Evolutionary conservation across 2,113 vertebrate species (phyloP).

Genomic region (Ophiodon elongatus): DNA sequence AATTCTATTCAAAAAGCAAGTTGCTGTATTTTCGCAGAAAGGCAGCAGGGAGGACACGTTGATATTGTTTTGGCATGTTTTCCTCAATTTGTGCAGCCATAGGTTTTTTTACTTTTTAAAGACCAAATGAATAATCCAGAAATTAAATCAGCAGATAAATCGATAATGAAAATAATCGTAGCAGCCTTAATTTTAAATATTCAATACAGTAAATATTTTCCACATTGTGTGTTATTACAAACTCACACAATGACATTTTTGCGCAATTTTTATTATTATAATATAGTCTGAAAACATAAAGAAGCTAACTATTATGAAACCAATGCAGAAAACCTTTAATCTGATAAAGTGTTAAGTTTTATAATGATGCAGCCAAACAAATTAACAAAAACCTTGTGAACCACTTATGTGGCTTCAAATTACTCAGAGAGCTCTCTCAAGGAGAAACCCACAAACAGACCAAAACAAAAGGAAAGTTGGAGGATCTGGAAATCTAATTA

Average conservation of each 20-base stretch:
- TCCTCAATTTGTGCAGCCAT: not conserved
- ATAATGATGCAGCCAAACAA: not conserved
- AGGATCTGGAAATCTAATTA: conserved; percentile 77
- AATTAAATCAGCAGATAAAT: not conserved
- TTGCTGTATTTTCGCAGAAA: not conserved
- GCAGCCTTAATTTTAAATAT: not conserved
- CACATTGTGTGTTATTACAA: not conserved
- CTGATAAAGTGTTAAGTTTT: not conserved
- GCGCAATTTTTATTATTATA: not conserved
- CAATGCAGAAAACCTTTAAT: not conserved
- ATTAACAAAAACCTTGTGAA: not conserved
- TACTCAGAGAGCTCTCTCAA: not conserved
- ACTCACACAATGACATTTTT: not conserved
- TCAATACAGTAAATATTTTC: not conserved
- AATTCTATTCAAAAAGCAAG: not conserved
- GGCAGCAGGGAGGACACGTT: not conserved
- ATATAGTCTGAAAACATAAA: not conserved
- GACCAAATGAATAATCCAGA: not conserved
- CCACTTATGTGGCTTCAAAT: conserved; percentile 33
- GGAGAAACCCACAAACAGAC: conserved; percentile 22
- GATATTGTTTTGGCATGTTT: not conserved
- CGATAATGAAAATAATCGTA: not conserved
- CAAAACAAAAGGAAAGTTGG: conserved; percentile 58
- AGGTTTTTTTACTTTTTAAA: too few species aligned
- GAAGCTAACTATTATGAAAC: not conserved